These are phyloP conservation scores for Odontomyia ornata DNA, from an alignment of 2,888 invertebrate genomes.

Conservation along the genomic window DNA sequence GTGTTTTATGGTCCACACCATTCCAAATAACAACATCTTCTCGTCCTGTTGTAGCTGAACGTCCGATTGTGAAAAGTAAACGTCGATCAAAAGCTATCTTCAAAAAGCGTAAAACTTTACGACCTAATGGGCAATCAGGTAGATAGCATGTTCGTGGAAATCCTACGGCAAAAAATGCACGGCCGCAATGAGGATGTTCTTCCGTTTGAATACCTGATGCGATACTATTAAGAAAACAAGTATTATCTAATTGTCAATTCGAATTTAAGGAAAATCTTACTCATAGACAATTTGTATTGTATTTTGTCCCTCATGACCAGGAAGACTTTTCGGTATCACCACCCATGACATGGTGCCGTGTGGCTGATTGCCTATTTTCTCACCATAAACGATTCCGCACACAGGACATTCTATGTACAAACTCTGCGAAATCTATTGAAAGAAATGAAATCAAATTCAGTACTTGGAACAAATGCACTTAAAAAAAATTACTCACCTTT, in stretches of 20 bases:
- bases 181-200: slow-evolving; percentile 82
- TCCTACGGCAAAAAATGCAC: slow-evolving; percentile 88
- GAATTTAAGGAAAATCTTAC: slow-evolving; percentile 63
- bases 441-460: background rate
- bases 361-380: slow-evolving; percentile 82
- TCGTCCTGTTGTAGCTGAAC: slow-evolving; percentile 88
- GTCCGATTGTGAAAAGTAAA: slow-evolving; percentile 84
- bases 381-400: slow-evolving; percentile 86
- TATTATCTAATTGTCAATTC: background rate
- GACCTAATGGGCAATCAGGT: slow-evolving; percentile 83
- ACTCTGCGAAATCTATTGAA: slow-evolving; percentile 64
- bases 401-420: slow-evolving; percentile 86
- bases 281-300: slow-evolving; percentile 87
- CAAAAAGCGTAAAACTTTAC: slow-evolving; percentile 78
- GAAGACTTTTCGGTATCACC: slow-evolving; percentile 73
- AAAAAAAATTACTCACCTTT: slow-evolving; percentile 57
- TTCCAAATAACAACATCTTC: slow-evolving; percentile 94
- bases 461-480: background rate
- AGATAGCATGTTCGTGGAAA: slow-evolving; percentile 85
- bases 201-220: slow-evolving; percentile 84
- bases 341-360: slow-evolving; percentile 85
- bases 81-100: slow-evolving; percentile 85
- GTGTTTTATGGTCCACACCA: slow-evolving; percentile 86
- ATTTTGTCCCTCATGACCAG: slow-evolving; percentile 71
- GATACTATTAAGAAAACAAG: slow-evolving; percentile 68